Percentiles rank a stretch among this genome's conserved stretches.
phyloP scores from a whole-genome alignment of 2,113 vertebrate species.

The Opisthocomus hoazin region DNA sequence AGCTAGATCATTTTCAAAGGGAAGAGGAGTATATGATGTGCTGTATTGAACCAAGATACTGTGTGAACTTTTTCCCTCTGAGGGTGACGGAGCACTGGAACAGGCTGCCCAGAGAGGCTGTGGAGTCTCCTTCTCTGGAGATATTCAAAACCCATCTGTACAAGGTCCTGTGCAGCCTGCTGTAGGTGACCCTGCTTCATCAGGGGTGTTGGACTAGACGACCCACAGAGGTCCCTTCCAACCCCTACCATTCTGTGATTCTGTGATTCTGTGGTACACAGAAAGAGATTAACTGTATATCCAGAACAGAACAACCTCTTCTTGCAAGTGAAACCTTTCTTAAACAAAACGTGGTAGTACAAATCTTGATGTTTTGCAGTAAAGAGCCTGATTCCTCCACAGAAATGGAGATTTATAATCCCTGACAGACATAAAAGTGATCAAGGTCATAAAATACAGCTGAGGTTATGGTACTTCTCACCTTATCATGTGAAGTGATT shows the following conservation, averaged over 20 bases:
- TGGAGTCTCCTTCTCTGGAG: no score
- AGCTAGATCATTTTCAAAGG: neutral
- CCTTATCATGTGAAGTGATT: neutral
- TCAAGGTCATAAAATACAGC: neutral
- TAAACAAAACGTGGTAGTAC: neutral
- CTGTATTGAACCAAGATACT: neutral
- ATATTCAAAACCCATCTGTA: no score
- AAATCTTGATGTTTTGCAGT: neutral
- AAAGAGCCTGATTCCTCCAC: neutral
- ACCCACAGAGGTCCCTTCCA: no score
- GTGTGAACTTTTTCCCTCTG: no score
- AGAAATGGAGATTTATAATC: neutral
- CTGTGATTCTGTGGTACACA: no score
- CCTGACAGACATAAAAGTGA: neutral
- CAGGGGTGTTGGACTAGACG: no score
- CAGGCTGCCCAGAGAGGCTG: no score
- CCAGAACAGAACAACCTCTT: neutral
- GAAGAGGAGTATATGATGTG: neutral
- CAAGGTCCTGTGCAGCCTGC: no score
- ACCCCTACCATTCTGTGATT: no score
- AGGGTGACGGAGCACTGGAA: no score
- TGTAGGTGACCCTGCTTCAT: no score
- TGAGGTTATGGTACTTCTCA: neutral
- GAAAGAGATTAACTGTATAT: neutral
- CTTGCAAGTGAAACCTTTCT: neutral